Conservation (phyloP, 2,797 vertebrate genomes). For the Okamejei kenojei region DNA sequence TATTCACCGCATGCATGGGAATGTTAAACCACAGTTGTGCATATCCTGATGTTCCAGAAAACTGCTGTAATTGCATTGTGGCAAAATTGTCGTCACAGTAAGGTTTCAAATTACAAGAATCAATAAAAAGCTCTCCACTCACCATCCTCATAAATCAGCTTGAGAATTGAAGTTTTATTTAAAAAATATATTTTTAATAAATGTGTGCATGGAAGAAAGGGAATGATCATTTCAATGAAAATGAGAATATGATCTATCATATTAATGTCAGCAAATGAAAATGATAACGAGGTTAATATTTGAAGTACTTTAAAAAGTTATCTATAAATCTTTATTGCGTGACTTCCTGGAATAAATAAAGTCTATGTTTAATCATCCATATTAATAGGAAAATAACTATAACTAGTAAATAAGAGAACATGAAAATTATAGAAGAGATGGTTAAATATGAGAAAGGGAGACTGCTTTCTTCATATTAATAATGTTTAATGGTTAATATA, state of each 20-base stretch:
- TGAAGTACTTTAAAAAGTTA: conserved; percentile 16
- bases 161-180: conserved; percentile 6
- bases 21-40: neutral
- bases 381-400: neutral
- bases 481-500: neutral
- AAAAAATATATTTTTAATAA: conserved; percentile 3
- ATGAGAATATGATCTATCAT: conserved; percentile 34
- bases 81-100: neutral
- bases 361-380: conserved; percentile 17
- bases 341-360: conserved; percentile 16
- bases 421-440: neutral
- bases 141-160: conserved; percentile 27
- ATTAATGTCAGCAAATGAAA: conserved; percentile 31
- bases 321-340: neutral
- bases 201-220: neutral
- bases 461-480: neutral
- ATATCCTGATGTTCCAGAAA: neutral
- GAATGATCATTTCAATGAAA: conserved; percentile 10
- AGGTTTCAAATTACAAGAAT: conserved; percentile 19
- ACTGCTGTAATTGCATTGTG: conserved; percentile 12
- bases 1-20: neutral
- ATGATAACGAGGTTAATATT: conserved; percentile 24
- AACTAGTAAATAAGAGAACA: conserved; percentile 18
- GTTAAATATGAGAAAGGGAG: neutral
- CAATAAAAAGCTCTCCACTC: conserved; percentile 22